phyloP scores from a whole-genome alignment of 2,888 invertebrate genomes.

The Luperina testacea region DNA sequence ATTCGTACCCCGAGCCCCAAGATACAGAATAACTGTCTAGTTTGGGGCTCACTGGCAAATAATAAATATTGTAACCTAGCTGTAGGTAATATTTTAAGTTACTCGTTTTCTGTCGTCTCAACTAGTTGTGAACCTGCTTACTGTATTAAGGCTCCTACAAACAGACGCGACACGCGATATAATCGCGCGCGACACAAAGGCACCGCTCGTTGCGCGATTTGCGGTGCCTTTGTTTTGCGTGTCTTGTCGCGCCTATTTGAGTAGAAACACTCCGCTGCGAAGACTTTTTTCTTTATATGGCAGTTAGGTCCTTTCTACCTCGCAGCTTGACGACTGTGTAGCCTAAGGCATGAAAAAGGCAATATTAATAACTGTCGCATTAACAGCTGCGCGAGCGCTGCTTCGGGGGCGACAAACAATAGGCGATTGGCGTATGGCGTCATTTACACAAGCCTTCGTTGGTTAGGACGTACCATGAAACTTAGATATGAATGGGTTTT shows the following conservation, averaged over 20 bases:
- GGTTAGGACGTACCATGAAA: slow-evolving; percentile 13
- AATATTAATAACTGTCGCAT: slow-evolving; percentile 69
- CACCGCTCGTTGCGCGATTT: too few species aligned
- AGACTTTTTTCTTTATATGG: neutral
- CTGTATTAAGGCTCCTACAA: too few species aligned
- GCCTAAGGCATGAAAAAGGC: slow-evolving; percentile 30
- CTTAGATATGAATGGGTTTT: neutral
- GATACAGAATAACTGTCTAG: too few species aligned
- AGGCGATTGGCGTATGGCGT: slow-evolving; percentile 61
- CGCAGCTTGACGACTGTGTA: neutral
- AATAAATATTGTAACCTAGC: too few species aligned
- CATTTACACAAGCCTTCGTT: slow-evolving; percentile 46
- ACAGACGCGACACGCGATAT: too few species aligned
- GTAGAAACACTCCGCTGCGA: too few species aligned
- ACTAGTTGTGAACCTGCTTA: neutral
- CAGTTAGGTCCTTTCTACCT: neutral
- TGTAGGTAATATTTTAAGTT: neutral
- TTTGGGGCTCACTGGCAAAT: too few species aligned
- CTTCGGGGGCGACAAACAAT: slow-evolving; percentile 69
- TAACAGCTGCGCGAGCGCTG: slow-evolving; percentile 58
- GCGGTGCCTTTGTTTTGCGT: too few species aligned
- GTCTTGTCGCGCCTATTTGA: too few species aligned
- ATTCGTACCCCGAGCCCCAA: too few species aligned
- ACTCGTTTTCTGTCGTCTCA: neutral
- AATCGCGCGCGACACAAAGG: too few species aligned